Percentiles rank a stretch among this genome's conserved stretches.
These are phyloP conservation scores for Pogonocichla stellata DNA, from an alignment of 2,113 vertebrate species.

Conservation along the genomic window DNA sequence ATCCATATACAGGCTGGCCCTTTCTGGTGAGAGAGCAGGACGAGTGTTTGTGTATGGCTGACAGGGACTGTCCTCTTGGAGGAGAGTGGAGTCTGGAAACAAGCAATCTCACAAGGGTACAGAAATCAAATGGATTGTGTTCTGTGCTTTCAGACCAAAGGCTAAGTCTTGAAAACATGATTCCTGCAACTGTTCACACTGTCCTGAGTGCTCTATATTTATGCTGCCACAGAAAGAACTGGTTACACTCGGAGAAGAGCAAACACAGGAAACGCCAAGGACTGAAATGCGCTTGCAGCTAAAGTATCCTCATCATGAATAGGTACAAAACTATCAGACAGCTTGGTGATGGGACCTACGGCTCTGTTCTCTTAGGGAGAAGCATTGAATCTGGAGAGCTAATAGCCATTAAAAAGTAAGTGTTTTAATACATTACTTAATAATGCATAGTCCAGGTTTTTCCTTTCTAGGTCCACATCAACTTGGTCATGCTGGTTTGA, in stretches of 20 bases:
- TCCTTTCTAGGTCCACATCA: not conserved
- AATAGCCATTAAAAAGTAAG: slow-evolving; percentile 96
- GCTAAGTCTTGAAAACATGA: slow-evolving; percentile 83
- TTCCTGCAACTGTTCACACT: slow-evolving; percentile 72
- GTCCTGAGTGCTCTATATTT: slow-evolving; percentile 76
- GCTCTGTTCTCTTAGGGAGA: slow-evolving; percentile 92
- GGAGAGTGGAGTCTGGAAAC: not conserved
- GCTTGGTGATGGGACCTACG: slow-evolving; percentile 95
- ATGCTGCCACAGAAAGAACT: slow-evolving; percentile 88
- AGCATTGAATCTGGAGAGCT: slow-evolving; percentile 94
- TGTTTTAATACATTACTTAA: not conserved
- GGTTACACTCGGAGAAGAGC: slow-evolving; percentile 80
- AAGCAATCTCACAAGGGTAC: not conserved
- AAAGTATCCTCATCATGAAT: slow-evolving; percentile 83
- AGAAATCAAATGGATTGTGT: slow-evolving; percentile 4
- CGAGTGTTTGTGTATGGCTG: not conserved
- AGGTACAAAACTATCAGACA: slow-evolving; percentile 92
- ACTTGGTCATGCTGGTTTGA: not conserved
- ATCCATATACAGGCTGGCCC: not conserved
- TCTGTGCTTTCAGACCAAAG: slow-evolving; percentile 73
- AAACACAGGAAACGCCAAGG: slow-evolving; percentile 30
- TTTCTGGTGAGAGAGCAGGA: not conserved
- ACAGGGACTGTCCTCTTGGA: not conserved
- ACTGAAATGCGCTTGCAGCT: slow-evolving; percentile 68
- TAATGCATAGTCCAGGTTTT: not conserved